Evolutionary conservation across 2,888 invertebrate species (phyloP).

Genomic region (Epistrophe eligans): DNA sequence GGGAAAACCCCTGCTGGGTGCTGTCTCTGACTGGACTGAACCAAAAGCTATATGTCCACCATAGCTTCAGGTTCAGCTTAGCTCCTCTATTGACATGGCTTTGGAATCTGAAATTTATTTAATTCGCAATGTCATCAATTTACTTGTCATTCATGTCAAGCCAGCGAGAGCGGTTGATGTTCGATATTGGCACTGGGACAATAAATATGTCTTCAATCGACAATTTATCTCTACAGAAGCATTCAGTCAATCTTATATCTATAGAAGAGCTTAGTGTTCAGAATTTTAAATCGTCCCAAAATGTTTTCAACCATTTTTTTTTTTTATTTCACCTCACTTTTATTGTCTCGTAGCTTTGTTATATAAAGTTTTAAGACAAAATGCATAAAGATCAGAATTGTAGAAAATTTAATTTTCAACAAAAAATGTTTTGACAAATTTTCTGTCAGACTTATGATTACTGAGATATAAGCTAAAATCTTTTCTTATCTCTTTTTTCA

Average conservation of each 20-base stretch:
- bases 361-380: too few relatives aligned
- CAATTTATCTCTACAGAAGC: conserved; percentile 49
- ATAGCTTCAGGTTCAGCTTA: background rate
- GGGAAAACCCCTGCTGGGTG: conserved; percentile 23
- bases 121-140: conserved; percentile 68
- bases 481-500: background rate
- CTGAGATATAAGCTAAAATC: background rate
- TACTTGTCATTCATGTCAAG: conserved; percentile 72
- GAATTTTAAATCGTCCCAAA: conserved; percentile 42
- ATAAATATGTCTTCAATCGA: conserved; percentile 68
- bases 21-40: conserved; percentile 22
- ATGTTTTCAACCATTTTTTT: background rate
- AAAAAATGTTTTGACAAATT: background rate
- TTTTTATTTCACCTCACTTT: background rate
- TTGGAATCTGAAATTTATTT: conserved; percentile 68
- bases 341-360: too few relatives aligned
- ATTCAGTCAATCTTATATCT: conserved; percentile 17
- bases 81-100: conserved; percentile 39
- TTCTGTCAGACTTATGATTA: background rate
- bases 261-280: conserved; percentile 2
- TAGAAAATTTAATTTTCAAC: background rate
- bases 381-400: too few relatives aligned
- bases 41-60: conserved; percentile 31
- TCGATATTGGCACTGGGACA: conserved; percentile 64
- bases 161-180: conserved; percentile 49